A percentile compares a stretch with the other conserved stretches of the same genome.
Conservation (phyloP, 2,888 invertebrate species). For the Enchytraeus crypticus region DNA sequence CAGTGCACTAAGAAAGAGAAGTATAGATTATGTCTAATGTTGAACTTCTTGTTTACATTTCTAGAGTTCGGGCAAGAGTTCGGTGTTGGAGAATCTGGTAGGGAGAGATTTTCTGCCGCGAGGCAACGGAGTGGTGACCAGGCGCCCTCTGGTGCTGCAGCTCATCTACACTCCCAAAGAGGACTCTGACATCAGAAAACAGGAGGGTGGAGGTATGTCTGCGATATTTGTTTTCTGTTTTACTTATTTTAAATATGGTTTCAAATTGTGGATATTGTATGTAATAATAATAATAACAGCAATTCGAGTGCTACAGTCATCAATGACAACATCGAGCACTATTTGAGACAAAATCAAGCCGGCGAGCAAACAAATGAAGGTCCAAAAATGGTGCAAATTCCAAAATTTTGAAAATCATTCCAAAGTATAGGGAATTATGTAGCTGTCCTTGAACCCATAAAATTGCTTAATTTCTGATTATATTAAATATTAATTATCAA, state of each 20-base stretch:
- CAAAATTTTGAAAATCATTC: too few species aligned
- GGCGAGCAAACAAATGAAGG: too few species aligned
- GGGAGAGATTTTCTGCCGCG: constrained; percentile 93
- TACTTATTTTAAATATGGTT: not conserved
- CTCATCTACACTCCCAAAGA: constrained; percentile 82
- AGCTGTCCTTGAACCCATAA: too few species aligned
- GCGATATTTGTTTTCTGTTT: not conserved
- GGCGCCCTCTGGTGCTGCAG: constrained; percentile 86
- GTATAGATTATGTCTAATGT: too few species aligned
- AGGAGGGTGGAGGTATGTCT: constrained; percentile 67
- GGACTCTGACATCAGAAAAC: constrained; percentile 69
- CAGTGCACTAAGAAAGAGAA: too few species aligned
- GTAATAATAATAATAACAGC: not conserved
- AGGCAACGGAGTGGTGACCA: constrained; percentile 92
- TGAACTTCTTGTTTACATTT: not conserved
- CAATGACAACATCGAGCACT: too few species aligned
- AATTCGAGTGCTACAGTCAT: too few species aligned
- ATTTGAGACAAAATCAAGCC: too few species aligned
- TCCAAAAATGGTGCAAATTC: too few species aligned
- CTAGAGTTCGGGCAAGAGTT: constrained; percentile 98
- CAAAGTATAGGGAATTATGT: too few species aligned
- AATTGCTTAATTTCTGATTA: too few species aligned
- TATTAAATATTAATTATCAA: too few species aligned
- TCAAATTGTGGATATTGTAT: not conserved
- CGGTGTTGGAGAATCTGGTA: constrained; percentile 93